A percentile compares a stretch with the other conserved stretches of the same genome.
Conservation (phyloP, 2,888 invertebrate genomes). For the Dichetophora obliterata region DNA sequence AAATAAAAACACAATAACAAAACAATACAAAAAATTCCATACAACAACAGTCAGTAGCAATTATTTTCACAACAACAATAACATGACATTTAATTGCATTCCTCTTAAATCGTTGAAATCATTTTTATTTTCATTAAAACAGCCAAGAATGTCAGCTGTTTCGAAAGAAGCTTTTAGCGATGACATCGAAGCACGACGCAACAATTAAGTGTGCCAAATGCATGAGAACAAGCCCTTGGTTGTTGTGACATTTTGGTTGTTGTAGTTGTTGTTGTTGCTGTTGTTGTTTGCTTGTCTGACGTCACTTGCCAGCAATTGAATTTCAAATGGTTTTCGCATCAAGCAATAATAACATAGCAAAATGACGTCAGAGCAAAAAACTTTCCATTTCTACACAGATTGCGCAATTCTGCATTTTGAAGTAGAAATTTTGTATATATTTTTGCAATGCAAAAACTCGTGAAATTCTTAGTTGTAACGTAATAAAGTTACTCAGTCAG, state of each 20-base stretch:
- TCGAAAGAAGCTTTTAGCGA: neutral
- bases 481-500: too few relatives aligned
- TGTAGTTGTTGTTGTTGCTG: neutral
- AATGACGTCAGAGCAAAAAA: too few relatives aligned
- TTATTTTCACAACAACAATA: neutral
- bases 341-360: too few relatives aligned
- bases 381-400: too few relatives aligned
- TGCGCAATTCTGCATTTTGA: too few relatives aligned
- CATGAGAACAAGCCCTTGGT: neutral
- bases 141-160: neutral
- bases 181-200: neutral
- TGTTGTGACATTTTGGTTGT: neutral
- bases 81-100: conserved; percentile 34
- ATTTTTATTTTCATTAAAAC: conserved; percentile 25
- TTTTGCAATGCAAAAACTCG: too few relatives aligned
- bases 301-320: neutral
- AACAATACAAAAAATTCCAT: neutral
- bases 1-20: neutral
- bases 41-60: neutral
- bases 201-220: conserved; percentile 6
- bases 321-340: too few relatives aligned
- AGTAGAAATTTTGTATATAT: too few relatives aligned
- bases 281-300: too few relatives aligned
- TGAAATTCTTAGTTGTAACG: too few relatives aligned
- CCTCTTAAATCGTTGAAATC: conserved; percentile 13